Percentiles rank a stretch among this genome's conserved stretches.
These are phyloP conservation scores for Microctenopoma steveboyesi DNA, from an alignment of 2,797 vertebrate species.

Conservation along the genomic window DNA sequence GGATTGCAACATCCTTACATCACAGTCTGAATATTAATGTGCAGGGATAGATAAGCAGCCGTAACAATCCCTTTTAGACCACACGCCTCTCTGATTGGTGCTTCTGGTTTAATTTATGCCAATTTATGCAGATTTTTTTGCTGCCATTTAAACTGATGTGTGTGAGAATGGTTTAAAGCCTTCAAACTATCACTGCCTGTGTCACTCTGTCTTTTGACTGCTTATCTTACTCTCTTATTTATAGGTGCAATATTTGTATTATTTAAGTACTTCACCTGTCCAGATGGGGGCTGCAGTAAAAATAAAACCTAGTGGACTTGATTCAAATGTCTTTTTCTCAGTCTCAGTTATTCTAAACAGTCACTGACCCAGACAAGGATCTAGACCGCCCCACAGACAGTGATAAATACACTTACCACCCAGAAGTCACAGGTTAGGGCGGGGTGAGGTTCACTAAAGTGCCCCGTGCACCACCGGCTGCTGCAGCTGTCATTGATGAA, in stretches of 20 bases:
- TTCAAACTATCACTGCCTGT: conserved; percentile 31
- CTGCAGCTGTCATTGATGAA: conserved; percentile 44
- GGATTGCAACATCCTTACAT: conserved; percentile 76
- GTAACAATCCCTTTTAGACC: conserved; percentile 81
- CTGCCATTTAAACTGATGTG: conserved; percentile 24
- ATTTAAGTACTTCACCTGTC: conserved; percentile 53
- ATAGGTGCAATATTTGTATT: too few relatives aligned
- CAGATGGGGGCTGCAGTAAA: conserved; percentile 50
- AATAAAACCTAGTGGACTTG: not conserved
- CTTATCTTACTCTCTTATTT: not conserved
- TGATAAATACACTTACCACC: conserved; percentile 52
- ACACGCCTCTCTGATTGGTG: conserved; percentile 55
- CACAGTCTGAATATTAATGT: conserved; percentile 83
- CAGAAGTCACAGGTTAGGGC: conserved; percentile 39
- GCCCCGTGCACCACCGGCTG: conserved; percentile 13
- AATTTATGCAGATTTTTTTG: conserved; percentile 23
- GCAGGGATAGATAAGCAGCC: conserved; percentile 79
- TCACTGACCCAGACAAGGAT: conserved; percentile 1
- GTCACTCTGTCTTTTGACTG: conserved; percentile 7
- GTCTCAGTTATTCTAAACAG: conserved; percentile 9
- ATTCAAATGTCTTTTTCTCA: not conserved
- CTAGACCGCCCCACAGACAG: conserved; percentile 41
- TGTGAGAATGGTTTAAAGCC: conserved; percentile 21
- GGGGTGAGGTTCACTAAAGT: conserved; percentile 11
- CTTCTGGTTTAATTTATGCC: conserved; percentile 72